phyloP scores from a whole-genome alignment of 2,113 vertebrate genomes.

The Mormyrus lacerda region DNA sequence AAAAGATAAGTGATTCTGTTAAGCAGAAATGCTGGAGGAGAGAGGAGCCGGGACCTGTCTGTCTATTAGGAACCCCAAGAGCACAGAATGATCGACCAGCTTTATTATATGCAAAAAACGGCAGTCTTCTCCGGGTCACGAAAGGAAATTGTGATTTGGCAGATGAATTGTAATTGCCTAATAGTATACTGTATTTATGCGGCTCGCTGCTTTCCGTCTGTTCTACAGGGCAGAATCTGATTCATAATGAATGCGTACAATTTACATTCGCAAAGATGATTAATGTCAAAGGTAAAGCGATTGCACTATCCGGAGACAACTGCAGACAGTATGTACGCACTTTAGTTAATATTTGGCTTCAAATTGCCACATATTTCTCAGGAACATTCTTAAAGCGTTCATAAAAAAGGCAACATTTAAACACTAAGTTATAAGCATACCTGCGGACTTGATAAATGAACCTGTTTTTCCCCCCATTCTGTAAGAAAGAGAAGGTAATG shows the following conservation, averaged over 20 bases:
- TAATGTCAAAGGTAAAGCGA: background rate
- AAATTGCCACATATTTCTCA: background rate
- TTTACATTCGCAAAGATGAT: background rate
- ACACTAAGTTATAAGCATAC: background rate
- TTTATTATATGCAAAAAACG: conserved; percentile 12
- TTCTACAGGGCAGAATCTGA: background rate
- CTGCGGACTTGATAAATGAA: background rate
- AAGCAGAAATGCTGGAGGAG: background rate
- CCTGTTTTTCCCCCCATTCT: background rate
- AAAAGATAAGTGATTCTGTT: conserved; percentile 1
- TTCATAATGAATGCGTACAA: background rate
- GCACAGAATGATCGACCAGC: background rate
- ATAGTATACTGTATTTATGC: background rate
- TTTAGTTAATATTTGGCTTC: background rate
- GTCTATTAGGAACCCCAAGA: background rate
- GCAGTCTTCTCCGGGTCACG: background rate
- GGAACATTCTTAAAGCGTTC: background rate
- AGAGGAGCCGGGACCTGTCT: background rate
- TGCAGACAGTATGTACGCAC: background rate
- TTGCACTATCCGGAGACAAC: background rate
- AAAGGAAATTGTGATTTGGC: conserved; percentile 13
- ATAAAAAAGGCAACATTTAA: background rate
- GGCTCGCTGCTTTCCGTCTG: background rate
- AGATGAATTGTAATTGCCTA: conserved; percentile 5
- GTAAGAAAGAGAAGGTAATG: background rate